Evolutionary conservation across 1,140 invertebrate species (phyloP).

Genomic region (Papilio dardanus): DNA sequence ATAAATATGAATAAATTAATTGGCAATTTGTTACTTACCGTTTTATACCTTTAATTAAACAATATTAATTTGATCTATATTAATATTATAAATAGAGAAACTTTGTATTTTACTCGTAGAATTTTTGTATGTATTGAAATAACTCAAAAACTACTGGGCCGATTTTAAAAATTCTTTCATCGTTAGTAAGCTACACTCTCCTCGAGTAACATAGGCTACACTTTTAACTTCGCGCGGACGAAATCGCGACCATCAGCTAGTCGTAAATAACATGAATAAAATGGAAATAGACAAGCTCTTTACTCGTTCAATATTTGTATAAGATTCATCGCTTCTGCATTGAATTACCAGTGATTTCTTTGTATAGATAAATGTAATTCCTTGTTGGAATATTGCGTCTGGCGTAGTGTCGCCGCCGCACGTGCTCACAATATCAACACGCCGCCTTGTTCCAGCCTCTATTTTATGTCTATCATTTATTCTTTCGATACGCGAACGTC

Average conservation of each 20-base stretch:
- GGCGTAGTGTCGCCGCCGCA: slow-evolving; percentile 56
- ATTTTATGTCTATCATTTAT: slow-evolving; percentile 79
- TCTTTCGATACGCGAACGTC: slow-evolving; percentile 75
- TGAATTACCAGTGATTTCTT: slow-evolving; percentile 78
- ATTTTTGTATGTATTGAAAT: too few species aligned
- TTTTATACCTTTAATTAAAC: background rate
- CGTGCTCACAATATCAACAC: slow-evolving; percentile 76
- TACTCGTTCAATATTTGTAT: slow-evolving; percentile 55
- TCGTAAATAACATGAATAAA: background rate
- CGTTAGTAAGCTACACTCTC: too few species aligned
- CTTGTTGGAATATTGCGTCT: slow-evolving; percentile 77
- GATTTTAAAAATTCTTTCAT: too few species aligned
- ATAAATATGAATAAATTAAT: background rate
- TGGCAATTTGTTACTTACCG: background rate
- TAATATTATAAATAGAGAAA: too few species aligned
- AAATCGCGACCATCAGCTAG: too few species aligned
- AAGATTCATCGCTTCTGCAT: slow-evolving; percentile 64
- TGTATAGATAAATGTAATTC: slow-evolving; percentile 79
- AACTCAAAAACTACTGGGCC: too few species aligned
- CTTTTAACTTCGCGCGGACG: too few species aligned
- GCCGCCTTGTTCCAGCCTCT: slow-evolving; percentile 66
- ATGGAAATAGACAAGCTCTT: background rate
- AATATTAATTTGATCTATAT: too few species aligned
- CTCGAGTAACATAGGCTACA: too few species aligned
- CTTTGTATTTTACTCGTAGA: too few species aligned